Base-by-base conservation (phyloP, 2,797 vertebrate genomes). In the Cryptoprocta ferox region DNA sequence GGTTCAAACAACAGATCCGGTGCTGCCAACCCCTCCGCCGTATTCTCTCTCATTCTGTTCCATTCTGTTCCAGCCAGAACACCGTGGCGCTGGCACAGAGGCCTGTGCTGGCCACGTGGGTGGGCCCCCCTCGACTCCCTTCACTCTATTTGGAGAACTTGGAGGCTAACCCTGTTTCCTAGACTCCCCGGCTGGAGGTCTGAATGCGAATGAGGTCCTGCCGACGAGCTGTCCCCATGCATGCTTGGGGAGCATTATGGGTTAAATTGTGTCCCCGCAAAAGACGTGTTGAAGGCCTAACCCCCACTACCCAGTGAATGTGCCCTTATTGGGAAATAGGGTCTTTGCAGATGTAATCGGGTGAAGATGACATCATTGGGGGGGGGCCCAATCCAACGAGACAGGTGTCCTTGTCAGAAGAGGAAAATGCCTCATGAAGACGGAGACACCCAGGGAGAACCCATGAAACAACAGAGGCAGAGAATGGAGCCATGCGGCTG, bases 41-140 rank as follows among this genome's bases (percentile, higher is more conserved):
- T 15, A 12, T 48, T 16, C 1, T 16, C 68, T 88, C 42, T 15
- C 28, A 21, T 13, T 70, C 56, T 59, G 56, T 59, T 59, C 56
- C 56, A 59, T 59, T 68, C 28, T 15, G 24, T 53, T 37, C 70
- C 68, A 35, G n/a, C 39, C 15, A 24, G 50, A 50, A 24, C 8
- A 6, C 15, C 0, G 18, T 2, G 1, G 10, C 2, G 3, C 11
- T 2, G 24, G 3, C 35, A 24, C 1, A 3, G 79, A 63, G 50
- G 61, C 63, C 63, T 30, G 26, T 53, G 42, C 45, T 48, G 37
- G 30, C 26, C 66, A 28, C 11, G 14, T 0, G 2, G 59, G 15
- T 6, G 6, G 37, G 19, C 45, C 56, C 15, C 5, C 21, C 11
- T 39, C 19, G 10, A 3, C 45, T 5, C 26, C 45, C 37, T 19